Base-by-base conservation (phyloP, 2,888 invertebrate genomes). In the Aleiodes alternator region DNA sequence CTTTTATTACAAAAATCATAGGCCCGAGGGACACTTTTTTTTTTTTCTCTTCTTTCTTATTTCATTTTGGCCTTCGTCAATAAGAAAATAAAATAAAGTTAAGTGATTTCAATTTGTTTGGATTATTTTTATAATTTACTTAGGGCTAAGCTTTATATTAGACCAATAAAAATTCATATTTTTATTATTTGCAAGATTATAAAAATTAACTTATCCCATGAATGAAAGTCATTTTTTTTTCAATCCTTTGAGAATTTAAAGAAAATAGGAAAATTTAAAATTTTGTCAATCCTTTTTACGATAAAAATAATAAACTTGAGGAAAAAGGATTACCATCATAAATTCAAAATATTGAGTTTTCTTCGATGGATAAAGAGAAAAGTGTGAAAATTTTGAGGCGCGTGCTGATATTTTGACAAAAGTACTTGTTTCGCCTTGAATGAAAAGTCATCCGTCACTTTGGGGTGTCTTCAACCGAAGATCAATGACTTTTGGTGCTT, bases 1-100 rank as follows among this genome's bases (percentile, higher is more conserved):
- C 48, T 64, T 43, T 64, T 48, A 64, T 64, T 48, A 29, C 64
- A 64, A 64, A 64, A 64, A 64, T 64, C 64, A 64, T 64, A 38
- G 38, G 43, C 43, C 12, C 16, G 38, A 38, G n/a, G n/a, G 38
- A 14, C n/a, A 61, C 34, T 61, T 34, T 11, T 6, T 12, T 61
- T 16, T 48, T 64, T 64, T 43, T 43, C 43, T 43, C 9, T 43
- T 3, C 11, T 43, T 43, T 9, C 11, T 43, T 2, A 23, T 23
- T 23, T 23, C 23, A 23, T 23, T 43, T 11, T 43, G 9, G 43
- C 43, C 43, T 64, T 64, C 14, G 8, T 14, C 16, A 61, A 61
- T 12, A 34, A 59, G 64, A 29, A 29, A 16, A 16, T 43, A 14
- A 38, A 64, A 48, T 23, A 43, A 64, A 64, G 64, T 64, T 64